A percentile compares a stretch with the other conserved stretches of the same genome.
Conservation (phyloP, 2,888 invertebrate genomes). For the Endomychus coccineus region DNA sequence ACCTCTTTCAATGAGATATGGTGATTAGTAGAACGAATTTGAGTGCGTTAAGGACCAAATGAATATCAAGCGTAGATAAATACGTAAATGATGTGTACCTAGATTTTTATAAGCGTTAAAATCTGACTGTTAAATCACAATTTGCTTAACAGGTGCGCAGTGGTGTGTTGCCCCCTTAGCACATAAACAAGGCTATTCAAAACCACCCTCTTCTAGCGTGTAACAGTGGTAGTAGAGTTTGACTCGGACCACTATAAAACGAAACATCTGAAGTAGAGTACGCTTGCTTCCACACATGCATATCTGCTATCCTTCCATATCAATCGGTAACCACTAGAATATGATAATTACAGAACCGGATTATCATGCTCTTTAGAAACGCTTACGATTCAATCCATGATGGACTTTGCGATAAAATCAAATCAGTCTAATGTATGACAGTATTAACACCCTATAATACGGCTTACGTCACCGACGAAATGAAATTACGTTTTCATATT, state of each 20-base stretch:
- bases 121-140: conserved; percentile 36
- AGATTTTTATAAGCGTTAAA: conserved; percentile 34
- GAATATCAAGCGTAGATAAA: conserved; percentile 23
- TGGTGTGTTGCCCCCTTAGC: conserved; percentile 32
- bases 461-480: too few species aligned
- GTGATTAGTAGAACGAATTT: too few species aligned
- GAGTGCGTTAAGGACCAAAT: too few species aligned
- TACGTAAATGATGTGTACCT: conserved; percentile 11
- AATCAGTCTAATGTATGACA: too few species aligned
- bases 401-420: too few species aligned
- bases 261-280: conserved; percentile 36
- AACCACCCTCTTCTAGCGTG: conserved; percentile 22
- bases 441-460: too few species aligned
- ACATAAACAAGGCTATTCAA: conserved; percentile 31
- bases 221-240: conserved; percentile 30
- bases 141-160: conserved; percentile 36
- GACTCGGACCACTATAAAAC: conserved; percentile 37
- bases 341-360: conserved; percentile 14
- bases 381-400: too few species aligned
- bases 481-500: too few species aligned
- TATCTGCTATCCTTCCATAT: conserved; percentile 24
- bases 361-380: too few species aligned
- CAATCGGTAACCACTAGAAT: conserved; percentile 24
- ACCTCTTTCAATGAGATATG: too few species aligned
- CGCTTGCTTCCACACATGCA: conserved; percentile 30